Evolutionary conservation across 2,888 invertebrate species (phyloP), one percentile per base, ranked within the genome.

Genomic region (Hanleya hanleyi): DNA sequence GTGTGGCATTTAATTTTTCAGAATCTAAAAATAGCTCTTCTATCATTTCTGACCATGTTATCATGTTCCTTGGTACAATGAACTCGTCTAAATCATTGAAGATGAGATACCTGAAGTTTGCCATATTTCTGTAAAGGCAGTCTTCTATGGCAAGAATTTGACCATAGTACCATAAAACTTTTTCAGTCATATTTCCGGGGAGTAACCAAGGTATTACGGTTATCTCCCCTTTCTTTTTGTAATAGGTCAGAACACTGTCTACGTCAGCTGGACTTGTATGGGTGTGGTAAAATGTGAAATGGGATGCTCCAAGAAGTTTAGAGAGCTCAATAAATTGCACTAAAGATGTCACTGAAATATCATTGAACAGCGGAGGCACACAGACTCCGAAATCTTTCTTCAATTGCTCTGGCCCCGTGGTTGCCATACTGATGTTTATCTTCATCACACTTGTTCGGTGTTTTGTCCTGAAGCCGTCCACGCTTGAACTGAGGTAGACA

Each of bases 11-110:
- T 0, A 64, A 64, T 15, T 72, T n/a, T 5, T 36, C 65, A 26
- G 57, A 37, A 26, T 72, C 47, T 41, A 62, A 50, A 36, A 74
- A 50, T 0, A 70, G 32, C n/a, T 47, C 67, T 47, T 73, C 62
- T 0, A 84, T 36, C 80, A 86, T 76, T 18, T 69, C 67, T 15
- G 51, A 70, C 83, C 86, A 85, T 32, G 71, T 77, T 7, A 57
- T 51, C 18, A 79, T 50, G 15, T 66, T 65, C 37, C 71, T 69
- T n/a, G 90, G 90, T 41, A 90, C 81, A 41, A 90, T 82, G 61
- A 88, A 83, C 79, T 90, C 90, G 77, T 90, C 90, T 22, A 89
- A 74, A 72, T 90, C 90, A 51, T 88, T 76, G 73, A 89, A 89
- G 35, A 85, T 81, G 15, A 87, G 72, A 77, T 84, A 87, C 50